Evolutionary conservation across 2,888 invertebrate genomes (phyloP).

Genomic region (Cantharis nigra): DNA sequence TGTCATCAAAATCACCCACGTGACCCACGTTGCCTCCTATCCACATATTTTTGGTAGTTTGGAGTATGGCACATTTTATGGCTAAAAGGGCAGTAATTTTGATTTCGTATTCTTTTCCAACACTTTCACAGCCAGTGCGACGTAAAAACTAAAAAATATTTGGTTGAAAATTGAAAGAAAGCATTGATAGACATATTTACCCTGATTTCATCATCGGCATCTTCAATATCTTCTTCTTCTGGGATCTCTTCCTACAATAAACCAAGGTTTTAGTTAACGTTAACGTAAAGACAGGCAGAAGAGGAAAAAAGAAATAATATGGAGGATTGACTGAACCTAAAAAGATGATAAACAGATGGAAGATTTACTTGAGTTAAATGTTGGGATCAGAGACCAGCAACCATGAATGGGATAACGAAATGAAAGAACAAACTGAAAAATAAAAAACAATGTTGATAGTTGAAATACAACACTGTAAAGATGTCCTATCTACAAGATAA

Average conservation of each 20-base stretch:
- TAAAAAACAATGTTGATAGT: no score
- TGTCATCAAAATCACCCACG: slow-evolving; percentile 15
- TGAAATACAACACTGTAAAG: no score
- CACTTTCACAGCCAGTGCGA: not conserved
- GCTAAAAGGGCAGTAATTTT: slow-evolving; percentile 4
- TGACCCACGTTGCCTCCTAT: slow-evolving; percentile 4
- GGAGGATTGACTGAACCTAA: no score
- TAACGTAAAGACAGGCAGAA: no score
- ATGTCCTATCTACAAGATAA: no score
- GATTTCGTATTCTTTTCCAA: slow-evolving; percentile 8
- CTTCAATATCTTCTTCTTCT: not conserved
- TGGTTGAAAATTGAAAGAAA: not conserved
- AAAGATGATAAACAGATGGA: no score
- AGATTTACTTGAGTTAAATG: no score
- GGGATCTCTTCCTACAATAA: not conserved
- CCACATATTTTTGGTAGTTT: slow-evolving; percentile 2
- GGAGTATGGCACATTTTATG: not conserved
- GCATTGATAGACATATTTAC: not conserved
- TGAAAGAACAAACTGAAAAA: no score
- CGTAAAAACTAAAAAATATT: not conserved
- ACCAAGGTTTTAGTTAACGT: not conserved
- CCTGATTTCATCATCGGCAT: not conserved
- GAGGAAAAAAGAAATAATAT: no score
- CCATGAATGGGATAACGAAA: no score
- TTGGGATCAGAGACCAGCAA: no score